Evolutionary conservation across 2,797 vertebrate genomes (phyloP).

Genomic region (Anableps anableps): DNA sequence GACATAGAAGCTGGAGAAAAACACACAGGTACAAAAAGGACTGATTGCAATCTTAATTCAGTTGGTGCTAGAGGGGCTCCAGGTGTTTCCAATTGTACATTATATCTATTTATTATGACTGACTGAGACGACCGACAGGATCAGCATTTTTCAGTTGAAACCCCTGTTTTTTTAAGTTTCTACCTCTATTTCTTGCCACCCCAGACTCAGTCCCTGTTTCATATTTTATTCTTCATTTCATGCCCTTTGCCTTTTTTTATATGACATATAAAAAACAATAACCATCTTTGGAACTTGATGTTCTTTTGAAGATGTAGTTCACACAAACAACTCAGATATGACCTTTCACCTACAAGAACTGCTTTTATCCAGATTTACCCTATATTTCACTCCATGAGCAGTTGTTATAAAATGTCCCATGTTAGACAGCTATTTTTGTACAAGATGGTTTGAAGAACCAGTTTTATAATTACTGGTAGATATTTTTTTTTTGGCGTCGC

Average conservation of each 20-base stretch:
- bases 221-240: neutral
- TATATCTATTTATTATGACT: conserved; percentile 65
- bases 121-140: conserved; percentile 59
- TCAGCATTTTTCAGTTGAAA: conserved; percentile 26
- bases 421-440: neutral
- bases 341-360: neutral
- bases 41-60: conserved; percentile 63
- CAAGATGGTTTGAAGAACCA: neutral
- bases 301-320: neutral
- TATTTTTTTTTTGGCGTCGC: neutral
- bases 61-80: conserved; percentile 64
- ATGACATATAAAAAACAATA: neutral
- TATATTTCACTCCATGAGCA: neutral
- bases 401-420: neutral
- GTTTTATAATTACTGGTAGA: neutral
- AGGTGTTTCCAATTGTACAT: conserved; percentile 69
- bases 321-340: neutral
- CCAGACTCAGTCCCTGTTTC: neutral
- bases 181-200: neutral
- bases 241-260: neutral
- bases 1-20: conserved; percentile 32
- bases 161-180: conserved; percentile 8
- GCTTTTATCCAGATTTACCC: neutral
- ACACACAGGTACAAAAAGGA: conserved; percentile 2
- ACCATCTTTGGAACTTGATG: neutral